phyloP scores from a whole-genome alignment of 2,797 vertebrate genomes.

The Monodelphis domestica region DNA sequence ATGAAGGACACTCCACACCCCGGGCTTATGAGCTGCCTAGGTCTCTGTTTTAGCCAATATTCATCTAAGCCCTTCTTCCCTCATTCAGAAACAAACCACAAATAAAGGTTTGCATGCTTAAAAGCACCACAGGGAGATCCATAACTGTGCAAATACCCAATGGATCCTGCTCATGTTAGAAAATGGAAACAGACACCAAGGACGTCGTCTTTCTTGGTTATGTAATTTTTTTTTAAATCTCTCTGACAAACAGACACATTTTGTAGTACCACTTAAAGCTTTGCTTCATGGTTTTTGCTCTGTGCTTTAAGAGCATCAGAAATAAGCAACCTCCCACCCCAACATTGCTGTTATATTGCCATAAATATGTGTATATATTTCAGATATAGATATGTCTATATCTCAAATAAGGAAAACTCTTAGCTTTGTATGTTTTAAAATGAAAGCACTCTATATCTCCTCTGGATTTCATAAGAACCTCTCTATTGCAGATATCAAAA shows the following conservation, averaged over 20 bases:
- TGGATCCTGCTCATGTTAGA: too few species aligned
- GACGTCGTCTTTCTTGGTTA: not conserved
- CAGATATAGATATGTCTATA: not conserved
- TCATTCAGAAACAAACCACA: too few species aligned
- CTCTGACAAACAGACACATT: constrained; percentile 50
- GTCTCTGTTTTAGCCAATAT: too few species aligned
- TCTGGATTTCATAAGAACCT: constrained; percentile 38
- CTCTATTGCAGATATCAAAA: not conserved
- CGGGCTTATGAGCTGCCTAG: too few species aligned
- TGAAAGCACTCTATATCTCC: constrained; percentile 49
- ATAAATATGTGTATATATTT: not conserved
- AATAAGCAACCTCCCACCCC: not conserved
- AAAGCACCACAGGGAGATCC: too few species aligned
- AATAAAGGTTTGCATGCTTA: too few species aligned
- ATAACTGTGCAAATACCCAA: too few species aligned
- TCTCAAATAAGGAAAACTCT: constrained; percentile 58
- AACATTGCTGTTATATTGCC: constrained; percentile 16
- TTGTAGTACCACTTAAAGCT: constrained; percentile 25
- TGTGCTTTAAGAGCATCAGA: constrained; percentile 51
- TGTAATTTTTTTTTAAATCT: constrained; percentile 31
- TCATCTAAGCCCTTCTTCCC: too few species aligned
- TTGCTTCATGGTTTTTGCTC: constrained; percentile 35
- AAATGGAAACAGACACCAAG: too few species aligned
- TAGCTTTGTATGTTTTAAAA: constrained; percentile 51
- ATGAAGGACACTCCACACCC: too few species aligned